Conservation (phyloP, 2,113 vertebrate species). For the Harpagus bidentatus region DNA sequence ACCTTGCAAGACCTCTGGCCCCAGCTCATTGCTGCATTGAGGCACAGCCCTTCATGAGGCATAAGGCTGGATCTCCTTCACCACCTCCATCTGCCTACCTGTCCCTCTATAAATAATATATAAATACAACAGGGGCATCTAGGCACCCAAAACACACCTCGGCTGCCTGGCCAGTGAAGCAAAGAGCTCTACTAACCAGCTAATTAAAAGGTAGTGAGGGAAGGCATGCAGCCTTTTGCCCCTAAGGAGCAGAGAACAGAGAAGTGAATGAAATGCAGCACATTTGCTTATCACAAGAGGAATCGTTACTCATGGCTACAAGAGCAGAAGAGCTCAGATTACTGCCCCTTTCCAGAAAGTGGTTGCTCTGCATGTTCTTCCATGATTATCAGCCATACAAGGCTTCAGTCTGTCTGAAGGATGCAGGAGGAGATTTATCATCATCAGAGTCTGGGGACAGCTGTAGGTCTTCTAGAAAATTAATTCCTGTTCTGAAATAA, state of each 20-base stretch:
- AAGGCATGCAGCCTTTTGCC: neutral
- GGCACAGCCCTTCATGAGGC: neutral
- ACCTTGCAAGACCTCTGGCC: neutral
- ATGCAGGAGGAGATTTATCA: neutral
- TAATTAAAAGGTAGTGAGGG: neutral
- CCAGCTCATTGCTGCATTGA: neutral
- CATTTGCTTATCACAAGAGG: neutral
- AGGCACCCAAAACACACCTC: neutral
- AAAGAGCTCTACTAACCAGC: neutral
- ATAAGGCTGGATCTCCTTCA: neutral
- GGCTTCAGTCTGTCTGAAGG: neutral
- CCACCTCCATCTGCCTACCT: neutral
- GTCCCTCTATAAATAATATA: neutral
- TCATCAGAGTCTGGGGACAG: neutral
- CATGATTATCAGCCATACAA: neutral
- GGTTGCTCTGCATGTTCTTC: neutral
- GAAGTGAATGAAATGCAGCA: neutral
- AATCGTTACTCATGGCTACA: neutral
- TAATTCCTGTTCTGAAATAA: conserved; percentile 15
- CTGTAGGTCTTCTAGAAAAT: neutral
- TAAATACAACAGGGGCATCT: neutral
- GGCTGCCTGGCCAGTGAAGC: neutral
- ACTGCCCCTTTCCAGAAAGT: neutral
- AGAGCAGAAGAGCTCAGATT: neutral
- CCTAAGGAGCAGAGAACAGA: neutral